Evolutionary conservation across 2,888 invertebrate genomes (phyloP).

Genomic region (Lithophane leautieri): DNA sequence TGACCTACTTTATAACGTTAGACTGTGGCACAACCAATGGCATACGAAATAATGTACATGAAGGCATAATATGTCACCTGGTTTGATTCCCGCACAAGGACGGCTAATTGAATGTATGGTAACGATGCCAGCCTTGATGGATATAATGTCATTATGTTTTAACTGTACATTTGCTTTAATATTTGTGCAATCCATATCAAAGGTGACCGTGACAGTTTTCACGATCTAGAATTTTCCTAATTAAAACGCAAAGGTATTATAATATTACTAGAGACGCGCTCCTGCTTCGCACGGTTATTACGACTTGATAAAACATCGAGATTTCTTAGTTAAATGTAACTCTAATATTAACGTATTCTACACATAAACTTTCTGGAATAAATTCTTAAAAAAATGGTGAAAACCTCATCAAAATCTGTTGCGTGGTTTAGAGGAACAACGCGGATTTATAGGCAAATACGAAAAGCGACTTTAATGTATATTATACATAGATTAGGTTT

Average conservation of each 20-base stretch:
- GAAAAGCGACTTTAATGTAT: no score
- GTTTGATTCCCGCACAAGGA: conserved; percentile 27
- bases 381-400: no score
- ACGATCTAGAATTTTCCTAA: background rate
- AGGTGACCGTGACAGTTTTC: background rate
- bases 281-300: no score
- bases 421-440: no score
- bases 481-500: background rate
- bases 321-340: no score
- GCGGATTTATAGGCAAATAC: no score
- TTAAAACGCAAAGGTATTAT: background rate
- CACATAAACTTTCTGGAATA: no score
- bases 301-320: no score
- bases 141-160: conserved; percentile 1
- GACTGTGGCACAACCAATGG: conserved; percentile 6
- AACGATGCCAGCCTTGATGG: conserved; percentile 21
- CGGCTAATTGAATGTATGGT: conserved; percentile 22
- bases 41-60: background rate
- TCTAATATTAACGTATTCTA: no score
- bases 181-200: conserved; percentile 3
- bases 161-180: conserved; percentile 6
- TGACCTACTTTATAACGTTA: background rate
- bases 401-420: no score
- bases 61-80: conserved; percentile 26
- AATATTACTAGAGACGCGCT: background rate